phyloP scores from a whole-genome alignment of 2,113 vertebrate species.

The Charadrius vociferus region DNA sequence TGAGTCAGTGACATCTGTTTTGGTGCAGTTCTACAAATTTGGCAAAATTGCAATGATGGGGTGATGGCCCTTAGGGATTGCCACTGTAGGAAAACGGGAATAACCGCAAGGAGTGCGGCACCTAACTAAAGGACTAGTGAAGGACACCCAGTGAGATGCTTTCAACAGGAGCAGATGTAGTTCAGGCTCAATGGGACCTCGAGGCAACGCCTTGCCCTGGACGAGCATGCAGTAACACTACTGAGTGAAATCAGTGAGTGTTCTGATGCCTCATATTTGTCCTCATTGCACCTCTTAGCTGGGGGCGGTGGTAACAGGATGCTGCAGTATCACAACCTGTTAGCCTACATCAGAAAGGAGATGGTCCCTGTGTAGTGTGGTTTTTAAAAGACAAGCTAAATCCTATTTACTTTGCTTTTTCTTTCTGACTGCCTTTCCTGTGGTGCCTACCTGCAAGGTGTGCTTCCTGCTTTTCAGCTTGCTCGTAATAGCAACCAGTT shows the following conservation, averaged over 20 bases:
- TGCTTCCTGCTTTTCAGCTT: background rate
- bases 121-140: background rate
- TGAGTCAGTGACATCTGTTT: background rate
- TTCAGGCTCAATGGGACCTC: background rate
- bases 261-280: accelerated
- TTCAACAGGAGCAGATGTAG: accelerated
- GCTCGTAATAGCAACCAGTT: background rate
- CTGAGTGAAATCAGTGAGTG: background rate
- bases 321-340: background rate
- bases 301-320: background rate
- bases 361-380: accelerated
- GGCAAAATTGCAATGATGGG: background rate
- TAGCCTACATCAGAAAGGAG: background rate
- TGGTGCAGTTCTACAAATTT: background rate
- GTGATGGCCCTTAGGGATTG: background rate
- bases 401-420: accelerated
- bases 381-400: background rate
- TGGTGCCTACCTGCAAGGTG: accelerated
- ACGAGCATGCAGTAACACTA: accelerated
- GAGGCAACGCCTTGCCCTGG: background rate
- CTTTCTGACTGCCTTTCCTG: background rate
- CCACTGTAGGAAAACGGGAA: background rate
- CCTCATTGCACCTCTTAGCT: accelerated
- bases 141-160: background rate
- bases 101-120: background rate